Conservation (phyloP, 2,113 vertebrate genomes). For the Myocastor coypus region DNA sequence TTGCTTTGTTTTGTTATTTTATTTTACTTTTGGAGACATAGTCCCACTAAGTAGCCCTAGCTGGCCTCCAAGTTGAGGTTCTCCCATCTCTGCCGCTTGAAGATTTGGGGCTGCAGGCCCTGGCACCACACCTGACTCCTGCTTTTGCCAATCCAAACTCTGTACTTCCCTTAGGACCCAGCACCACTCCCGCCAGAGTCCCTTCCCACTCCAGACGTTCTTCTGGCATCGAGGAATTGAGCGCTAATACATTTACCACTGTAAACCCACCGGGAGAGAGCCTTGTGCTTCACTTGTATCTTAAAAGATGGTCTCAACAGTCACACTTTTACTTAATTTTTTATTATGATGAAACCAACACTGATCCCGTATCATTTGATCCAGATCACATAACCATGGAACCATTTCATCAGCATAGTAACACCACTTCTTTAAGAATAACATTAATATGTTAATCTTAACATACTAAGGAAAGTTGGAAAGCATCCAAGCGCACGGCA, state of each 20-base stretch:
- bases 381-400: background rate
- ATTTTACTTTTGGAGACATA: background rate
- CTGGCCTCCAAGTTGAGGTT: background rate
- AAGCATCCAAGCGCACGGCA: background rate
- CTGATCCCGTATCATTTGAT: background rate
- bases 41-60: background rate
- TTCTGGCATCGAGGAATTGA: background rate
- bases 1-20: background rate
- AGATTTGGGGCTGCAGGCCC: background rate
- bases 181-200: background rate
- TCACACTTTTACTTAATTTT: background rate
- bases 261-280: background rate
- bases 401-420: background rate
- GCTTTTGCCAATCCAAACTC: background rate
- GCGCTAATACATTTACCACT: background rate
- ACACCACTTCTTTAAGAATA: background rate
- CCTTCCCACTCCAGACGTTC: background rate
- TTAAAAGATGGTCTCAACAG: background rate
- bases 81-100: background rate
- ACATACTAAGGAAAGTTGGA: background rate
- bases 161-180: background rate
- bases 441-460: background rate
- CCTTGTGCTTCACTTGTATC: background rate
- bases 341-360: background rate
- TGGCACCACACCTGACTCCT: background rate